phyloP scores from a whole-genome alignment of 1,140 invertebrate species.

The Heterodera schachtii region DNA sequence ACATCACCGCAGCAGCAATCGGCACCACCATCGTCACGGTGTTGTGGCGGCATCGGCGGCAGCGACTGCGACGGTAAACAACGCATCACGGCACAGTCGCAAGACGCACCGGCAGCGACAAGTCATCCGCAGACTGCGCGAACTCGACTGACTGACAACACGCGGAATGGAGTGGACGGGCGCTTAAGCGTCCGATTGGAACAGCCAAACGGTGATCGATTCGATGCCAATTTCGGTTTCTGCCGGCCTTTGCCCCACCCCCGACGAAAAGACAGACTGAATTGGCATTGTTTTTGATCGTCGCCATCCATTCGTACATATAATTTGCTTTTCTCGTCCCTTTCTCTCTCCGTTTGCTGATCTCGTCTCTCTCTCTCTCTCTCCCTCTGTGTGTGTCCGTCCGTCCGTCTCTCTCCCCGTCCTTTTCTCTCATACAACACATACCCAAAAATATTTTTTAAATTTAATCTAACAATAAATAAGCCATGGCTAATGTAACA shows the following conservation, averaged over 20 bases:
- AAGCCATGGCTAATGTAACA: background rate
- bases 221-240: too few relatives aligned
- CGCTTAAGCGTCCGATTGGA: background rate
- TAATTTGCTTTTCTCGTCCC: too few relatives aligned
- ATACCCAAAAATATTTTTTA: background rate
- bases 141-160: background rate
- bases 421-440: background rate
- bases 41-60: too few relatives aligned
- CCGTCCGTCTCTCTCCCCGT: background rate
- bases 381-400: background rate
- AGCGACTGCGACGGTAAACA: too few relatives aligned
- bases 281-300: too few relatives aligned
- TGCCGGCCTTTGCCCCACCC: too few relatives aligned
- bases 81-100: conserved; percentile 5
- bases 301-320: too few relatives aligned
- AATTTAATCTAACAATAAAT: background rate
- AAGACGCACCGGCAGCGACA: conserved; percentile 10
- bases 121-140: conserved; percentile 4
- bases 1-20: conserved; percentile 8
- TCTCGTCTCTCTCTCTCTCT: background rate
- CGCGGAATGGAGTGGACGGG: too few relatives aligned
- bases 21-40: background rate
- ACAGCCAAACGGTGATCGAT: background rate
- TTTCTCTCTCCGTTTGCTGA: background rate
- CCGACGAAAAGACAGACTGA: background rate